phyloP scores from a whole-genome alignment of 2,797 vertebrate species.

The Neosilurus mollespiculum region DNA sequence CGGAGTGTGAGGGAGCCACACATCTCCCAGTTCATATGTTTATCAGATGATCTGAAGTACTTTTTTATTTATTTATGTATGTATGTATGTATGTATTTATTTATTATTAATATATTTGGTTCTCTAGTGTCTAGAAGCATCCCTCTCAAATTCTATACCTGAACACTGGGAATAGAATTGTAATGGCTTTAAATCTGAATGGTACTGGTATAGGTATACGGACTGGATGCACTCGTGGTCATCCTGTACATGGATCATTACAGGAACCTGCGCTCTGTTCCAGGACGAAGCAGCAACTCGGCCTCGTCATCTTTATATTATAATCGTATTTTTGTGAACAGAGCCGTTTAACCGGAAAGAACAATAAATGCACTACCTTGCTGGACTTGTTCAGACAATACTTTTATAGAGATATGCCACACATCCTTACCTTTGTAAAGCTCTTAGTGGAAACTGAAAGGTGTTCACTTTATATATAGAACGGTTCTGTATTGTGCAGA shows the following conservation, averaged over 20 bases:
- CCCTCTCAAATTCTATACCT: neutral
- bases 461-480: neutral
- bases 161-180: neutral
- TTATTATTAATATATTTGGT: neutral
- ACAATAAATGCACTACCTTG: conserved; percentile 31
- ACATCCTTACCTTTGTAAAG: conserved; percentile 14
- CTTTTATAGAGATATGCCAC: conserved; percentile 16
- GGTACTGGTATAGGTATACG: neutral
- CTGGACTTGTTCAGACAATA: conserved; percentile 38
- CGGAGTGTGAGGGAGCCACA: neutral
- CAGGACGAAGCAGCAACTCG: neutral
- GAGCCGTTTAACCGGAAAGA: conserved; percentile 42
- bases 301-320: neutral
- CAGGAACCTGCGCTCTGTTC: neutral
- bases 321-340: conserved; percentile 26
- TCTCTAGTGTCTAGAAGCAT: neutral
- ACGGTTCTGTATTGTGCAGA: neutral
- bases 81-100: neutral
- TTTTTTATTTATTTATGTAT: neutral
- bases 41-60: neutral
- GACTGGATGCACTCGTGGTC: neutral
- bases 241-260: neutral
- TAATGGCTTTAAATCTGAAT: neutral
- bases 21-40: conserved; percentile 12
- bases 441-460: neutral